A percentile compares a stretch with the other conserved stretches of the same genome.
phyloP scores from a whole-genome alignment of 2,888 invertebrate species.

The Lochmaea crataegi region DNA sequence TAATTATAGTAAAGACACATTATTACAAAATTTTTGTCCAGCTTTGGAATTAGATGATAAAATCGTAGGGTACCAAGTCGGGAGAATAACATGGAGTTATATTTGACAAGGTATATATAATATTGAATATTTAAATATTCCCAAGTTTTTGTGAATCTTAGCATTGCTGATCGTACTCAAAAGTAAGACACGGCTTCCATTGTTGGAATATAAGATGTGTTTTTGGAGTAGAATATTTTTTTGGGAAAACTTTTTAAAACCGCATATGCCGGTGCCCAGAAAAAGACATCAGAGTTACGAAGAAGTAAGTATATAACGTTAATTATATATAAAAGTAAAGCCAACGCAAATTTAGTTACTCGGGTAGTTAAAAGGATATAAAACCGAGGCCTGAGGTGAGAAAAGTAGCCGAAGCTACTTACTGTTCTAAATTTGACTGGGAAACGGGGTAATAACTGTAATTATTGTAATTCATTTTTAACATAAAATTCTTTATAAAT shows the following conservation, averaged over 20 bases:
- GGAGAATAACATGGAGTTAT: neutral
- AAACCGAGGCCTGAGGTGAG: neutral
- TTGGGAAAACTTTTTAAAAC: neutral
- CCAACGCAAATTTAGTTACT: neutral
- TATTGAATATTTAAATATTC: neutral
- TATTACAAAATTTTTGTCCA: no score
- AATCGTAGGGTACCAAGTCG: no score
- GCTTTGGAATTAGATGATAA: no score
- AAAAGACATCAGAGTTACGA: constrained; percentile 1
- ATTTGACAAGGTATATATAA: neutral
- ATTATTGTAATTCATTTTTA: neutral
- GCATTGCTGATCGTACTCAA: neutral
- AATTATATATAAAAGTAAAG: neutral
- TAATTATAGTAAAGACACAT: no score
- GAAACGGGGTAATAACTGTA: no score
- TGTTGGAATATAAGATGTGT: neutral
- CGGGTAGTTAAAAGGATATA: neutral
- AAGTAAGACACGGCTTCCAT: neutral
- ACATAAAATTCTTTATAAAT: neutral
- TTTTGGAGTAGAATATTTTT: neutral
- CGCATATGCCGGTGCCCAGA: neutral
- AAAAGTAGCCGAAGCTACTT: neutral
- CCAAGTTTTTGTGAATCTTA: constrained; percentile 2
- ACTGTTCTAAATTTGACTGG: no score
- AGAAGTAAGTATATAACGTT: neutral